Evolutionary conservation across 2,888 invertebrate species (phyloP), one percentile per base, ranked within the genome.

Genomic region (Agelastica alni): DNA sequence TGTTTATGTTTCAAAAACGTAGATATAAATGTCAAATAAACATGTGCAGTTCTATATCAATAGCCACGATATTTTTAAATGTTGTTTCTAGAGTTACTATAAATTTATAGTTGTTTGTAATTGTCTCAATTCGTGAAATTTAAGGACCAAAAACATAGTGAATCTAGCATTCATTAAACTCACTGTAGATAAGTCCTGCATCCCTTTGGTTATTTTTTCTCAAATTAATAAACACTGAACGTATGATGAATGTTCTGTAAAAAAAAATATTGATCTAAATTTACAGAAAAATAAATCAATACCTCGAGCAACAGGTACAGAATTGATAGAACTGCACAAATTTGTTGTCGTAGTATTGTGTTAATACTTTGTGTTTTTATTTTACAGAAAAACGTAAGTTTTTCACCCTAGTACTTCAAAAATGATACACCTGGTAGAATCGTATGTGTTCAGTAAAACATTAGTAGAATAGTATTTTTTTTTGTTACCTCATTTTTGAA

Each of bases 311-410:
- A 39, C 37, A 39, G 20, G 20, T 39, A n/a, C n/a, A n/a, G 18
- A 10, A n/a, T 18, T 32, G 13, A 22, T 49, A 49, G 49, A 49
- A 49, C 41, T 49, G 42, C 16, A 47, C 34, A 42, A 45, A 34
- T 7, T 17, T 14, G 17, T 34, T 31, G 20, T 51, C n/a, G 30
- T 42, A 46, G 32, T 13, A 32, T 51, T 17, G 36, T 20, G 43
- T 53, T 58, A 55, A 60, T 56, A 28, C 37, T 52, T 37, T 53
- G 53, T 58, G 49, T 65, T 61, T 65, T 60, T 66, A 64, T 52
- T 63, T 67, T 68, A 44, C 67, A 68, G 67, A 68, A 68, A 68
- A 68, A 68, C 67, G 68, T 68, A 68, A 68, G 68, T 68, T 65
- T 66, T 60, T 59, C 53, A 51, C 17, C 60, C 59, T 53, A 31